A percentile compares a stretch with the other conserved stretches of the same genome.
phyloP scores from a whole-genome alignment of 2,797 vertebrate genomes.

The Ctenopoma multispine region DNA sequence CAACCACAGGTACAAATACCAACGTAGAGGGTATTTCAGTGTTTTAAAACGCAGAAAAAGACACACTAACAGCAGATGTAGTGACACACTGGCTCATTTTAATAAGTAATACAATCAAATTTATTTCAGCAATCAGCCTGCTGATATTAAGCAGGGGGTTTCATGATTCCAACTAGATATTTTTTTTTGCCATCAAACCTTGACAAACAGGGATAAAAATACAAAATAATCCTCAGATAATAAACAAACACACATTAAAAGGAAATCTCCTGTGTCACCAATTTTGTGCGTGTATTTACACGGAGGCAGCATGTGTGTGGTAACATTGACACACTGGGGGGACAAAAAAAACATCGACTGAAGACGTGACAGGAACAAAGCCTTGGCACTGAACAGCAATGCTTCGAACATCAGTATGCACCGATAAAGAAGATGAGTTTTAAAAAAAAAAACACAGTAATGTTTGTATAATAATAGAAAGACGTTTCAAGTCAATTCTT shows the following conservation, averaged over 20 bases:
- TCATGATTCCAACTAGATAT: conserved; percentile 46
- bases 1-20: background rate
- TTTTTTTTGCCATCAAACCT: conserved; percentile 49
- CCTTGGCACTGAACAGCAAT: conserved; percentile 52
- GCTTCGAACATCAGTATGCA: conserved; percentile 70
- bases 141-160: conserved; percentile 60
- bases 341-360: conserved; percentile 13
- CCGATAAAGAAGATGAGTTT: conserved; percentile 47
- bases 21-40: background rate
- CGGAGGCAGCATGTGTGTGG: conserved; percentile 70
- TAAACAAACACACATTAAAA: conserved; percentile 29
- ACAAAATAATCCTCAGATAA: conserved; percentile 33
- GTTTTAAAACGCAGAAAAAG: background rate
- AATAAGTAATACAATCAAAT: conserved; percentile 81
- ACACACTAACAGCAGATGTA: conserved; percentile 10
- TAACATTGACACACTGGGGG: conserved; percentile 46
- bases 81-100: conserved; percentile 78
- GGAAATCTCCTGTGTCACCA: conserved; percentile 39
- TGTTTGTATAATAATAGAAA: conserved; percentile 48
- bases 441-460: conserved; percentile 46
- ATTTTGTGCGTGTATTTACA: conserved; percentile 51
- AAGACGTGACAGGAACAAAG: conserved; percentile 50
- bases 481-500: conserved; percentile 49
- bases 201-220: conserved; percentile 52
- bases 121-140: conserved; percentile 68